Base-by-base conservation (phyloP, 2,797 vertebrate species). In the Scolopax bukidnonensis region DNA sequence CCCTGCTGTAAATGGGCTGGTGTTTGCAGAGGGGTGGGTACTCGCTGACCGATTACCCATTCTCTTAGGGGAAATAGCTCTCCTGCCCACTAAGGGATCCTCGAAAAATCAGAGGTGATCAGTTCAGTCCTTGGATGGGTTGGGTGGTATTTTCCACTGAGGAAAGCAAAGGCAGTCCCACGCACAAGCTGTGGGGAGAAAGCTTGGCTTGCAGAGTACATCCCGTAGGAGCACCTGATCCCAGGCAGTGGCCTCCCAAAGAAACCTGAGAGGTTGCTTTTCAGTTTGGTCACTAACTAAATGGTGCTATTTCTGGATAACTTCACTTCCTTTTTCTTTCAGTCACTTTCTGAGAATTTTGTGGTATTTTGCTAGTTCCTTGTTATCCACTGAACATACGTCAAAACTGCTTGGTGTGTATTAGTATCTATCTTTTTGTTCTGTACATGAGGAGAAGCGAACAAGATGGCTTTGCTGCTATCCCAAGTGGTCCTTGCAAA, bases 401-500 rank as follows among this genome's bases (percentile, higher is more conserved):
- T 60, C 48, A 79, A 77, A 91, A 79, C 33, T 67, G 8, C 41
- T 56, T 53, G 69, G 12, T 68, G 41, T 76, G 47, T 78, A 23
- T 57, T 45, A 76, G 59, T 24, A 24, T 48, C 23, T 13, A 47
- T 48, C 33, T 74, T 90, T 85, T 90, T 82, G 33, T 77, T 67
- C 81, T 41, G 16, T 17, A 32, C 9, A 2, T 20, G n/a, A 0
- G 0, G 63, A 56, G 91, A 86, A 91, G 53, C 0, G 0, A 86
- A 36, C 16, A 60, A 23, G 63, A 73, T 68, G 43, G 43, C 48
- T 87, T 67, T 90, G 71, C 93, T 86, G 67, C 45, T 88, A 32
- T 95, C 77, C 74, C 40, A 82, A 43, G 51, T 40, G 74, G 40
- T 67, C 43, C 63, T 63, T 91, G 59, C 32, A 82, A 94, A 93